These are phyloP conservation scores for Aurelia aurita complex sp. Pacific DNA, from an alignment of 30 jellyfish, hydroid and myxozoan species.

Conservation along the genomic window DNA sequence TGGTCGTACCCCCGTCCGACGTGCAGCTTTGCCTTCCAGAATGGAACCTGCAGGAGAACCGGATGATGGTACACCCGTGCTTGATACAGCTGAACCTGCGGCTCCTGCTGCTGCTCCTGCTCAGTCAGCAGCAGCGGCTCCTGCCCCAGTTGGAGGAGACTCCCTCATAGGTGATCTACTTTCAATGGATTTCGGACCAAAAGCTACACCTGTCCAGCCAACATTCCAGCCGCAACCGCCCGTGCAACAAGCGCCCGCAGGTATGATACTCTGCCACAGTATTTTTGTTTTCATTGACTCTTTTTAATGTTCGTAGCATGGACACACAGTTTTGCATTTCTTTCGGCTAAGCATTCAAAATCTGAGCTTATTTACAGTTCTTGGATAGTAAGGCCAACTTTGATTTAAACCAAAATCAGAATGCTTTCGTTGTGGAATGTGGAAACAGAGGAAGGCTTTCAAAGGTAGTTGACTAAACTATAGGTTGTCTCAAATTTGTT, in stretches of 20 bases:
- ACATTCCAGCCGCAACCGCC: constrained; percentile 73
- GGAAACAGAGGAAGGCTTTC: no score
- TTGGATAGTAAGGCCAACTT: no score
- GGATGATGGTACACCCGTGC: constrained; percentile 70
- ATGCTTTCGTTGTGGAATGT: no score
- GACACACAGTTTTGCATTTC: no score
- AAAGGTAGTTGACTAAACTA: no score
- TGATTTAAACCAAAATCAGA: no score
- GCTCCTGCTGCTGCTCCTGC: constrained; percentile 81
- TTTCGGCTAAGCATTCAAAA: no score
- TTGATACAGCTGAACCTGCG: constrained; percentile 65
- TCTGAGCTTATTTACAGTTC: no score
- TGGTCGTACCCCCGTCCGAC: constrained; percentile 88
- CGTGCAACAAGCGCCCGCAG: constrained; percentile 59
- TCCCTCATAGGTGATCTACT: constrained; percentile 77
- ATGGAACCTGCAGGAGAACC: constrained; percentile 68
- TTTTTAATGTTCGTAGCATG: no score
- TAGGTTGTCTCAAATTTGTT: no score
- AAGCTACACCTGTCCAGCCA: constrained; percentile 66
- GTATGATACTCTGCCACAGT: not conserved
- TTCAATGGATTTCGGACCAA: constrained; percentile 49
- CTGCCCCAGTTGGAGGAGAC: constrained; percentile 59
- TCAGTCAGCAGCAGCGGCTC: not conserved
- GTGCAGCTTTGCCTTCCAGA: constrained; percentile 85
- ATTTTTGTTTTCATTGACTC: no score